Evolutionary conservation across 1,140 invertebrate genomes (phyloP), one percentile per base, ranked within the genome.

Genomic region (Rhynchophorus ferrugineus): DNA sequence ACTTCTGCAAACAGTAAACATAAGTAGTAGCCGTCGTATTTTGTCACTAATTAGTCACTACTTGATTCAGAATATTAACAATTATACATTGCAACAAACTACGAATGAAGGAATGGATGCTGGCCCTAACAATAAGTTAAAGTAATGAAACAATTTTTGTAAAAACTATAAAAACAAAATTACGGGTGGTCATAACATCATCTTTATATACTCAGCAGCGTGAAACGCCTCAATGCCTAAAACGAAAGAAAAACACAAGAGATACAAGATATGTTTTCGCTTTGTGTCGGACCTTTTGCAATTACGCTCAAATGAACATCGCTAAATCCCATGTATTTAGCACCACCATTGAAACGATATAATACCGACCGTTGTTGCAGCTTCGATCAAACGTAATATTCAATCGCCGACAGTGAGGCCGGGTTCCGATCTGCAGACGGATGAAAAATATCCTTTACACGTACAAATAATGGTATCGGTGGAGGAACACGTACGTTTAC

Each of bases 371-470:
- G 19, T 41, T 41, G 38, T 41, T 16, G 17, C 17, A 5, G 38
- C 2, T 18, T 16, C 3, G 14, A 17, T 41, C 38, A 41, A 41
- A 17, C 38, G 38, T 3, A 16, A 41, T 16, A 41, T 41, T 41
- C 16, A 41, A n/a, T 3, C 19, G 19, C 38, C 38, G 38, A 41
- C 38, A 41, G 19, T 9, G 19, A 2, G 17, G 38, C 7, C n/a
- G n/a, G 38, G 14, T 41, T 29, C 3, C 11, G 38, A 9, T 19
- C 5, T 16, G n/a, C 16, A 41, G 19, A 17, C 3, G 38, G 38
- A 13, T 41, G 16, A 44, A 44, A 44, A 44, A 44, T 44, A 43
- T 22, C 41, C 19, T 43, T 43, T 22, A 44, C 43, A 44, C 43
- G 29, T 34, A 13, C 19, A 21, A 13, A 34, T 44, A 44, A 44